phyloP scores from a whole-genome alignment of 2,888 invertebrate genomes.

The Cosmia trapezina region DNA sequence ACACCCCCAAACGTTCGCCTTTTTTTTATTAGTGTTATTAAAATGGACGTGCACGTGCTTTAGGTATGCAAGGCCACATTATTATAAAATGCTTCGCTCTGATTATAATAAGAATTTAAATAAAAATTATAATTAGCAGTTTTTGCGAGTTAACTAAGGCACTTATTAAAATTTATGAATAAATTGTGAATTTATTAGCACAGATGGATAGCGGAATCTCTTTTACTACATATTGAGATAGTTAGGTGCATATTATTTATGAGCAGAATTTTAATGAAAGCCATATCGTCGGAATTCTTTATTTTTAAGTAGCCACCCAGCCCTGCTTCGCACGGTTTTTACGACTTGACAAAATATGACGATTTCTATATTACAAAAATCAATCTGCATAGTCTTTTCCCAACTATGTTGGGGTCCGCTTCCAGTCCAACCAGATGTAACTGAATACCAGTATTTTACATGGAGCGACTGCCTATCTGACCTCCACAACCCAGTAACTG shows the following conservation, averaged over 20 bases:
- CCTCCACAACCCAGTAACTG: no score
- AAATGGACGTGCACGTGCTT: constrained; percentile 2
- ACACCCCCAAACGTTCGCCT: no score
- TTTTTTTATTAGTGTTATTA: no score
- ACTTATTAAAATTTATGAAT: constrained; percentile 18
- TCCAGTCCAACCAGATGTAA: no score
- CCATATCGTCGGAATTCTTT: not conserved
- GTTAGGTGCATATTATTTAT: constrained; percentile 3
- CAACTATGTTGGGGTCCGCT: no score
- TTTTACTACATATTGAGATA: constrained; percentile 18
- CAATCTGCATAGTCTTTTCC: no score
- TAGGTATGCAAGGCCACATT: constrained; percentile 19
- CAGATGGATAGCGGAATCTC: not conserved
- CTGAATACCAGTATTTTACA: no score
- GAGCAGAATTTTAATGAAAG: constrained; percentile 29
- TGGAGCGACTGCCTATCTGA: no score
- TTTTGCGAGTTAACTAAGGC: constrained; percentile 10
- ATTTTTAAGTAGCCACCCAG: no score
- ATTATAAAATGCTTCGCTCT: constrained; percentile 40
- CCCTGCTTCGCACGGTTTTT: no score
- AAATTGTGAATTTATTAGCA: constrained; percentile 12
- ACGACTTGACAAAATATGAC: no score
- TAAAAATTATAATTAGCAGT: not conserved
- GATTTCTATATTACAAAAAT: no score
- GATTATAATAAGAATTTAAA: constrained; percentile 26